A percentile compares a stretch with the other conserved stretches of the same genome.
phyloP scores from a whole-genome alignment of 1,140 invertebrate genomes.

The Leptonema lineaticorne region DNA sequence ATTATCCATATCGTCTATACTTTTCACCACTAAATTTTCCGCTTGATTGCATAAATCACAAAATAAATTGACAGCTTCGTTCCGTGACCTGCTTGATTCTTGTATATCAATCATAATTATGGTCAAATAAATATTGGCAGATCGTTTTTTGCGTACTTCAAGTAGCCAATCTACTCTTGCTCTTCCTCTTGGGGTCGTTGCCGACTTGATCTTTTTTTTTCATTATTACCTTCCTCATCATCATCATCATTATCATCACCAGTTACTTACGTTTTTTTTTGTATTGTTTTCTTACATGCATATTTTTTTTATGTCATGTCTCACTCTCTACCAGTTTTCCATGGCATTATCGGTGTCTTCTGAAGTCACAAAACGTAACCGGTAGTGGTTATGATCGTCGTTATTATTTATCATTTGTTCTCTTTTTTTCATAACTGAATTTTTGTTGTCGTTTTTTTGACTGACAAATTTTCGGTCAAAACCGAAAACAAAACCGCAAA shows the following conservation, averaged over 20 bases:
- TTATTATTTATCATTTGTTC: constrained; percentile 2
- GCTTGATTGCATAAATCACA: constrained; percentile 6
- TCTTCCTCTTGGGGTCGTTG: constrained; percentile 12
- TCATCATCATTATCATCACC: no score
- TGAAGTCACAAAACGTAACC: neutral
- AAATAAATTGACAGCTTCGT: neutral
- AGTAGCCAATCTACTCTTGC: constrained; percentile 12
- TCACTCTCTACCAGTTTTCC: no score
- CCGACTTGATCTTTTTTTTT: constrained; percentile 12
- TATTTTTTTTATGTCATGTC: no score
- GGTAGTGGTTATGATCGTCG: constrained; percentile 15
- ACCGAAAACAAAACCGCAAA: constrained; percentile 18
- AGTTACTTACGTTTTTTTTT: no score
- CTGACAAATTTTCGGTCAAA: constrained; percentile 24
- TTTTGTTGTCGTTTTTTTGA: constrained; percentile 3
- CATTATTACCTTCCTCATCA: no score
- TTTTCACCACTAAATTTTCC: neutral
- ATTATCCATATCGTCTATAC: no score
- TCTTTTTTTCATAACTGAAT: neutral
- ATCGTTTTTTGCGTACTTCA: constrained; percentile 28
- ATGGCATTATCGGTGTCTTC: neutral
- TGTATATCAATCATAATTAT: constrained; percentile 30
- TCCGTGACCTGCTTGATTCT: neutral
- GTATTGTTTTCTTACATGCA: no score
- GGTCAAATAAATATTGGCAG: constrained; percentile 32